These are phyloP conservation scores for Lepus americanus DNA, from an alignment of 2,113 vertebrate species.

Conservation along the genomic window DNA sequence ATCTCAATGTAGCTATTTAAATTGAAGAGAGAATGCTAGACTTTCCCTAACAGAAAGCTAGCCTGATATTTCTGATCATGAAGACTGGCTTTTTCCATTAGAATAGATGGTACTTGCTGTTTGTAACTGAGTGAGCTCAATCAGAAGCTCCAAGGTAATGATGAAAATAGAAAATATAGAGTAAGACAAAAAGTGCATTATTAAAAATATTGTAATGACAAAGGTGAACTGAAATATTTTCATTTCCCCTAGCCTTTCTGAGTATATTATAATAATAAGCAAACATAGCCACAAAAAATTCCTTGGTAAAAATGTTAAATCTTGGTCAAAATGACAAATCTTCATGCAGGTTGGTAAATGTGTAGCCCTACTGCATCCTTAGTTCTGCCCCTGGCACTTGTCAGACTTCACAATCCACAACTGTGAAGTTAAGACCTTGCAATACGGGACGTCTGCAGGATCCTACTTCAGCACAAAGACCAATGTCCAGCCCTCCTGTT, in stretches of 20 bases:
- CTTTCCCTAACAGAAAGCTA: constrained; percentile 6
- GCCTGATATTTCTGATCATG: constrained; percentile 43
- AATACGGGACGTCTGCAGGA: background rate
- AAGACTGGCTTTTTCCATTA: constrained; percentile 30
- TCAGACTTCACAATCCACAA: background rate
- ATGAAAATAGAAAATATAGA: constrained; percentile 41
- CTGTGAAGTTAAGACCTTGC: background rate
- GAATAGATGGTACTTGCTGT: background rate
- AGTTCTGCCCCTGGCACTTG: background rate
- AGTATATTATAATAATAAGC: background rate
- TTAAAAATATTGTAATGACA: constrained; percentile 1
- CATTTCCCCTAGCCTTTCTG: background rate
- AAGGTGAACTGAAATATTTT: constrained; percentile 32
- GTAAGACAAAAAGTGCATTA: background rate
- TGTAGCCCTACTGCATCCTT: background rate
- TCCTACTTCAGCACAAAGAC: background rate
- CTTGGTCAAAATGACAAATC: background rate
- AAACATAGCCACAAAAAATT: background rate
- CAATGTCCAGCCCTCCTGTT: background rate
- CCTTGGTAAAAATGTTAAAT: background rate
- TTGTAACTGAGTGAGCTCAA: constrained; percentile 25
- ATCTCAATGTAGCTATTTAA: constrained; percentile 13
- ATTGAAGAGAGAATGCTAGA: constrained; percentile 57
- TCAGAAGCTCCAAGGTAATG: constrained; percentile 4
- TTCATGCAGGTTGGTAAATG: background rate